These are phyloP conservation scores for Cassiopea andromeda DNA, from an alignment of 30 jellyfish, hydroid and myxozoan genomes.

Conservation along the genomic window DNA sequence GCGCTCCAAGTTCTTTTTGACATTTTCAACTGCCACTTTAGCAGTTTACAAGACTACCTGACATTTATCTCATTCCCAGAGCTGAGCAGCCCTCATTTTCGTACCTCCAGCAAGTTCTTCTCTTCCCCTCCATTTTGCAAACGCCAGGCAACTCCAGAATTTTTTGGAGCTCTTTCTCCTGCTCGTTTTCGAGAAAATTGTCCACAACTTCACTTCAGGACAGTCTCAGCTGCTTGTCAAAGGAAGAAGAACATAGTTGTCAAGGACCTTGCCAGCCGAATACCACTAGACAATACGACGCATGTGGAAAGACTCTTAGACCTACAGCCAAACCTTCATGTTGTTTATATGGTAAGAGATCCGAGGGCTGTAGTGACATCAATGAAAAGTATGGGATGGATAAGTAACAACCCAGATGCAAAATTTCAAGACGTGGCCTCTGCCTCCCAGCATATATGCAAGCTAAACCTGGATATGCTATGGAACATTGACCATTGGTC, in stretches of 20 bases:
- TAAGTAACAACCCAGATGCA: constrained; percentile 71
- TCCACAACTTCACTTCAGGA: constrained; percentile 57
- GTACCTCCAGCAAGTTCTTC: constrained; percentile 81
- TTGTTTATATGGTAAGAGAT: constrained; percentile 84
- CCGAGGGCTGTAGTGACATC: constrained; percentile 97
- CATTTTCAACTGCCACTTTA: constrained; percentile 79
- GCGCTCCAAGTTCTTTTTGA: constrained; percentile 74
- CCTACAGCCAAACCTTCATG: constrained; percentile 49
- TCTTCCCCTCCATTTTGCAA: constrained; percentile 94
- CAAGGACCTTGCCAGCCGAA: constrained; percentile 88
- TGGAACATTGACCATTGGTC: constrained; percentile 70
- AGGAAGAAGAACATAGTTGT: constrained; percentile 69
- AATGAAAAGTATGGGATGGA: constrained; percentile 91
- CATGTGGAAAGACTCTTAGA: constrained; percentile 52
- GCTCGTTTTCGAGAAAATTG: constrained; percentile 63
- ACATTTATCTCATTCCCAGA: constrained; percentile 91
- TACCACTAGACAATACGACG: constrained; percentile 48
- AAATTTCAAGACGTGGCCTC: constrained; percentile 57
- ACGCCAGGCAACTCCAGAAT: constrained; percentile 67
- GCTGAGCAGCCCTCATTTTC: constrained; percentile 94
- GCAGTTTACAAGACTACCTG: constrained; percentile 80
- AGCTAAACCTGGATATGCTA: constrained; percentile 59
- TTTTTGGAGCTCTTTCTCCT: constrained; percentile 47
- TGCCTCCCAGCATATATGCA: constrained; percentile 86
- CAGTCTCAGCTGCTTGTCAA: constrained; percentile 68